Percentiles rank a stretch among this genome's conserved stretches.
Conservation (phyloP, 2,888 invertebrate species). For the Laothoe populi region DNA sequence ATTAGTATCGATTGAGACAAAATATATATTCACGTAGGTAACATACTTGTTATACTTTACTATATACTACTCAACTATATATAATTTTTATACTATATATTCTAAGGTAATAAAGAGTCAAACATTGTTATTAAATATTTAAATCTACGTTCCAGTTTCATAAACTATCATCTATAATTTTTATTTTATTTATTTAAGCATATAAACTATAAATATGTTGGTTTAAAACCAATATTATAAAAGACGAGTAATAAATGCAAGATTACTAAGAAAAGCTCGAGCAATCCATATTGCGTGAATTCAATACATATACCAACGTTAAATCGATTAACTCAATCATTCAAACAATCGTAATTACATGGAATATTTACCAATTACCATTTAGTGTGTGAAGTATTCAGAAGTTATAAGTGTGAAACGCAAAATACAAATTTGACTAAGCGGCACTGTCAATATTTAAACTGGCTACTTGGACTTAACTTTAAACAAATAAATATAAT, state of each 20-base stretch:
- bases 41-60: background rate
- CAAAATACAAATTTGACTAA: conserved; percentile 32
- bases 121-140: too few relatives aligned
- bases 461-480: conserved; percentile 35
- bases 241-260: too few relatives aligned
- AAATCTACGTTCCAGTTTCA: too few relatives aligned
- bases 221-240: too few relatives aligned
- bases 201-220: too few relatives aligned
- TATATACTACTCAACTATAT: too few relatives aligned
- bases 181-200: too few relatives aligned
- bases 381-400: background rate
- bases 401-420: conserved; percentile 28
- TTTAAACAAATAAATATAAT: background rate
- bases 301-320: background rate
- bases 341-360: background rate
- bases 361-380: conserved; percentile 35
- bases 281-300: background rate
- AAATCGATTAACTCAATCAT: background rate
- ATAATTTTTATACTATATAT: too few relatives aligned
- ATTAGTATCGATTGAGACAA: background rate
- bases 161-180: too few relatives aligned
- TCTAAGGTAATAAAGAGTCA: too few relatives aligned
- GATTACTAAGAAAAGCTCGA: background rate
- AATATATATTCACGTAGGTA: background rate
- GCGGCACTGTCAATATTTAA: conserved; percentile 38